A percentile compares a stretch with the other conserved stretches of the same genome.
Evolutionary conservation across 92 coral and sea anemone genomes (phyloP).

Genomic region (Parazoanthus atlanticus): DNA sequence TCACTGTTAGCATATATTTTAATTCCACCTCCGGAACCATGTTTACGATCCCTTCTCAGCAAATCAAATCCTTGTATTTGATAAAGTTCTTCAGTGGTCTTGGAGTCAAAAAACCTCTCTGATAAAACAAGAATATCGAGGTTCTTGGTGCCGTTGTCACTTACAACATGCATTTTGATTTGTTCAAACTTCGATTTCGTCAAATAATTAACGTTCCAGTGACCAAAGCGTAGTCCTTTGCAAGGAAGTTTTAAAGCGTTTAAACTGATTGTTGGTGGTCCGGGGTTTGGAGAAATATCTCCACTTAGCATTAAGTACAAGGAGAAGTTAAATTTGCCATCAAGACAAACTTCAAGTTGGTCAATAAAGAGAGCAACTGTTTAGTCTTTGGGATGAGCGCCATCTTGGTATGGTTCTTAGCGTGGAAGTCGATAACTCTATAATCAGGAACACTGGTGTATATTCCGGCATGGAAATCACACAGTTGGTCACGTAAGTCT

Average conservation of each 20-base stretch:
- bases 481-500: not conserved
- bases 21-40: constrained; percentile 40
- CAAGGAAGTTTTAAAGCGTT: not conserved
- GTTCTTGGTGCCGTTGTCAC: not conserved
- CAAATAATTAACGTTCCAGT: constrained; percentile 36
- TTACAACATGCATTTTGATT: constrained; percentile 34
- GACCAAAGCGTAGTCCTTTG: constrained; percentile 9
- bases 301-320: not conserved
- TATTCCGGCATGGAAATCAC: not conserved
- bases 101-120: constrained; percentile 31
- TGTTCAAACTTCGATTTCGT: constrained; percentile 36
- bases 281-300: not conserved
- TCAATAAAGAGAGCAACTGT: too few relatives aligned
- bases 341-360: not conserved
- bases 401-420: not conserved
- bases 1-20: constrained; percentile 19
- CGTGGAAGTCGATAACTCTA: not conserved
- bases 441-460: not conserved
- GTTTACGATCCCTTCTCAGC: constrained; percentile 25
- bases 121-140: too few relatives aligned
- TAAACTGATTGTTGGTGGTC: not conserved
- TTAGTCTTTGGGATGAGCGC: not conserved
- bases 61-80: constrained; percentile 34
- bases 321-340: not conserved
- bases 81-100: constrained; percentile 39